Conservation (phyloP, 2,113 vertebrate species). For the Pycnonotus jocosus region DNA sequence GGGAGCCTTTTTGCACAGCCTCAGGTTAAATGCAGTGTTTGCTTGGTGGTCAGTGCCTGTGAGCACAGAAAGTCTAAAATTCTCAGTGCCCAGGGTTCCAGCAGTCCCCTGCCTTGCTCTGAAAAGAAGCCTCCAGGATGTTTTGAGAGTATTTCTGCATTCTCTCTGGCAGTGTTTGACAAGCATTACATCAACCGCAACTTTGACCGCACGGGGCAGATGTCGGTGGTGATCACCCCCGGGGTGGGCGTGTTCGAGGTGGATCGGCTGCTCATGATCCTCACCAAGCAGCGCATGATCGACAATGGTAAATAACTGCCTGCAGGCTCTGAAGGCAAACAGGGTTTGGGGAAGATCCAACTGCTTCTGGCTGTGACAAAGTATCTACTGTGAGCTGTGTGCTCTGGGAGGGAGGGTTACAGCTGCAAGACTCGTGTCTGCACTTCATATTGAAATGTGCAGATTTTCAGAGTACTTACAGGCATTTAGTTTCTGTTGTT, state of each 20-base stretch:
- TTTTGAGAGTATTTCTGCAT: not conserved
- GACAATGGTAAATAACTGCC: constrained; percentile 83
- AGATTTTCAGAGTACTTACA: not conserved
- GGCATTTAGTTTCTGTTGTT: not conserved
- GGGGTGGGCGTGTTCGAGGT: constrained; percentile 96
- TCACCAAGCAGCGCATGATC: constrained; percentile 98
- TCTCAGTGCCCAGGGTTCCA: not conserved
- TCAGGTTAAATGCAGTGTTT: not conserved
- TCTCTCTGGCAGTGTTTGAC: constrained; percentile 85
- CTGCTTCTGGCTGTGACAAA: not conserved
- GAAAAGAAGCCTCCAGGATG: not conserved
- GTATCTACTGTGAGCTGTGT: rapidly evolving
- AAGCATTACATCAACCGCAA: constrained; percentile 99
- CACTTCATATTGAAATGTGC: not conserved
- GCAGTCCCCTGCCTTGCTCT: not conserved
- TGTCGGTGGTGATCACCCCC: constrained; percentile 97
- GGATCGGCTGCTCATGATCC: constrained; percentile 95
- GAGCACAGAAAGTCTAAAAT: not conserved
- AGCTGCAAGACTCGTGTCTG: not conserved
- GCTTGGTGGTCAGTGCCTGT: not conserved
- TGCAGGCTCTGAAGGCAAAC: not conserved
- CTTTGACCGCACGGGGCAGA: constrained; percentile 96
- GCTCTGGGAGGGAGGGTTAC: not conserved
- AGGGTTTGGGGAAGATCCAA: rapidly evolving
- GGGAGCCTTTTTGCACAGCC: not conserved